These are phyloP conservation scores for Diplazon laetatorius DNA, from an alignment of 2,888 invertebrate species.

Conservation along the genomic window DNA sequence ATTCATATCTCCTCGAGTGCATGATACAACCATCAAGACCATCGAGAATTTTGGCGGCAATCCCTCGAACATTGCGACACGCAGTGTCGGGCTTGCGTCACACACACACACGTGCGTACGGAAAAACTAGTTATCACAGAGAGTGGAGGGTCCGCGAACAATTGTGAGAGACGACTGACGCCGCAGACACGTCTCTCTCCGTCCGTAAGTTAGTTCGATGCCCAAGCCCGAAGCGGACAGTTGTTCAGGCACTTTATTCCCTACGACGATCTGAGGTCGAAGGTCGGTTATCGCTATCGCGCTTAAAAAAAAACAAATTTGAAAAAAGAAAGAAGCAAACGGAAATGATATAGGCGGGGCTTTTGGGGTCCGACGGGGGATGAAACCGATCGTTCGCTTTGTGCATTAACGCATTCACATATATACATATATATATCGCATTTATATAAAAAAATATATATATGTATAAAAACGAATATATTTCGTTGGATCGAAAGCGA, in stretches of 20 bases:
- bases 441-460: too few species aligned
- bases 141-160: constrained; percentile 18
- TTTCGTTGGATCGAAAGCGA: too few species aligned
- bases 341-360: too few species aligned
- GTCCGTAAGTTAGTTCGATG: constrained; percentile 36
- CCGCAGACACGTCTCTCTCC: background rate
- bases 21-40: too few species aligned
- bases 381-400: too few species aligned
- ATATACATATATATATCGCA: too few species aligned
- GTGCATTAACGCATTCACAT: too few species aligned
- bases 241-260: constrained; percentile 16
- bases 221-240: constrained; percentile 32
- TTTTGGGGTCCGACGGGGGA: too few species aligned
- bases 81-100: constrained; percentile 53
- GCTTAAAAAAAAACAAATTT: too few species aligned
- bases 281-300: constrained; percentile 43
- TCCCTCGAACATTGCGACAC: constrained; percentile 48
- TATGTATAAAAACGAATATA: too few species aligned
- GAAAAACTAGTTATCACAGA: constrained; percentile 30
- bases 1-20: too few species aligned
- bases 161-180: constrained; percentile 1
- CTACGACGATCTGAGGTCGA: constrained; percentile 58
- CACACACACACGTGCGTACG: constrained; percentile 62
- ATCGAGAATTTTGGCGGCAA: constrained; percentile 38
- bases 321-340: too few species aligned